These are phyloP conservation scores for Drosophila sordidapex DNA, from an alignment of 2,888 invertebrate genomes.

Conservation along the genomic window DNA sequence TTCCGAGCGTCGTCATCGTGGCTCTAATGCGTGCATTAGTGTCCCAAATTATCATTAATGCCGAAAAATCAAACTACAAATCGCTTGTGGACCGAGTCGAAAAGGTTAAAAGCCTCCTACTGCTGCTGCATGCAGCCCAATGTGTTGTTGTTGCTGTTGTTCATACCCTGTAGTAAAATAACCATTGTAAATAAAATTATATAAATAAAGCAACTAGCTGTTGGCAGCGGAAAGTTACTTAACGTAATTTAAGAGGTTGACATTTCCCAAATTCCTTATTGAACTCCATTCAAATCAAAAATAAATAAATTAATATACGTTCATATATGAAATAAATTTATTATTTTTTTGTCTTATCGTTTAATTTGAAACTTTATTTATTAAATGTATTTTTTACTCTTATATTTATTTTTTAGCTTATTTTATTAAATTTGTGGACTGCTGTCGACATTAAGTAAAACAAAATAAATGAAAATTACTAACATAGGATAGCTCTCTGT, in stretches of 20 bases:
- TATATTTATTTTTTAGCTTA: neutral
- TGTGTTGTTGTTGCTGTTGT: neutral
- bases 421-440: too few species aligned
- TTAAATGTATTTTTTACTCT: too few species aligned
- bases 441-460: neutral
- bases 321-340: neutral
- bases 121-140: conserved; percentile 30
- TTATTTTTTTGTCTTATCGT: neutral
- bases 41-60: conserved; percentile 60
- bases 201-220: neutral
- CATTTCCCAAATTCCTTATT: neutral
- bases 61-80: conserved; percentile 68
- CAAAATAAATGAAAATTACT: neutral
- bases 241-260: neutral
- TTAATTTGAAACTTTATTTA: too few species aligned
- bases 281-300: neutral
- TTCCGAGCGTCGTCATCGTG: conserved; percentile 33
- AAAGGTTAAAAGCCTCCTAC: conserved; percentile 70
- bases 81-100: conserved; percentile 43
- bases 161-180: conserved; percentile 27
- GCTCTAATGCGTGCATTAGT: conserved; percentile 62
- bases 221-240: neutral
- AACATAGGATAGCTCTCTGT: neutral
- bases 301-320: neutral
- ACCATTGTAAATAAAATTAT: neutral